Percentiles rank a stretch among this genome's conserved stretches.
phyloP scores from a whole-genome alignment of 2,888 invertebrate genomes.

The Drosophila niveifrons region DNA sequence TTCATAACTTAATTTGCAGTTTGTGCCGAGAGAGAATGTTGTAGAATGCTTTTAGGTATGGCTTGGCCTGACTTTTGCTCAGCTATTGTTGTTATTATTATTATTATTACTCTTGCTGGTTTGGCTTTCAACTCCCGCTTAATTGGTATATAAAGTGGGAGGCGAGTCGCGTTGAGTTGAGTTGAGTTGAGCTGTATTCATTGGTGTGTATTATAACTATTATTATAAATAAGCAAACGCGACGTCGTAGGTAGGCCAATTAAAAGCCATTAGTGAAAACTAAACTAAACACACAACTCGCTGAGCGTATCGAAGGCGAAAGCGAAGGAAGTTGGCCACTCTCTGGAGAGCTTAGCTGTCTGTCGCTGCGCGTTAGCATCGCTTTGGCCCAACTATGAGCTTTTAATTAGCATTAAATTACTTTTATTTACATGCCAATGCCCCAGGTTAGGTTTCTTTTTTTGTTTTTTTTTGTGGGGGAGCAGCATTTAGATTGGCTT shows the following conservation, averaged over 20 bases:
- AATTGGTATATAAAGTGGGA: constrained; percentile 59
- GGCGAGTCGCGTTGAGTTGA: constrained; percentile 20
- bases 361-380: constrained; percentile 36
- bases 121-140: constrained; percentile 51
- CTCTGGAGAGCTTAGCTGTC: constrained; percentile 2
- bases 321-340: constrained; percentile 3
- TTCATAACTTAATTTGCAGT: constrained; percentile 76
- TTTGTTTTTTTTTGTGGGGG: not conserved
- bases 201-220: constrained; percentile 61
- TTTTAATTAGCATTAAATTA: constrained; percentile 78
- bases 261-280: constrained; percentile 67
- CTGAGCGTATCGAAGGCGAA: not conserved
- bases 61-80: constrained; percentile 40
- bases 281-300: constrained; percentile 1
- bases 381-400: constrained; percentile 40
- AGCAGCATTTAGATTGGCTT: constrained; percentile 8
- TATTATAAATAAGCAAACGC: constrained; percentile 65
- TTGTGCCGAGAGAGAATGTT: constrained; percentile 54
- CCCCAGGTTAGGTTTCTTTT: constrained; percentile 1
- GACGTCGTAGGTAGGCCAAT: constrained; percentile 55
- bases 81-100: constrained; percentile 26
- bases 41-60: constrained; percentile 69
- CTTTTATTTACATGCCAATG: constrained; percentile 70
- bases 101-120: constrained; percentile 5
- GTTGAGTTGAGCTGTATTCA: constrained; percentile 41